Percentiles rank a stretch among this genome's conserved stretches.
Evolutionary conservation across 2,888 invertebrate genomes (phyloP).

Genomic region (Lasioglossum morio): DNA sequence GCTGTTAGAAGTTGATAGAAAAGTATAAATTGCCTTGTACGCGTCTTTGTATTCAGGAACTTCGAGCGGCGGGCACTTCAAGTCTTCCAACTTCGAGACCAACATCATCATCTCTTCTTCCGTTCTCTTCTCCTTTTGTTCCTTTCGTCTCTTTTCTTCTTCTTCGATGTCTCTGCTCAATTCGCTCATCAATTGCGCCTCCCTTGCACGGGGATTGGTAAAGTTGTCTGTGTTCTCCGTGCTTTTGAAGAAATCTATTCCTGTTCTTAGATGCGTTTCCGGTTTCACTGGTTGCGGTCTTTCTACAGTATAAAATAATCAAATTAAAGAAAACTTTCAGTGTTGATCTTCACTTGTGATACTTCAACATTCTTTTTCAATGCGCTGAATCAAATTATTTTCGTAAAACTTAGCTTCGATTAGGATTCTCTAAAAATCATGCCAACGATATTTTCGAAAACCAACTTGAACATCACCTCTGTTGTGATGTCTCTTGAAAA

Average conservation of each 20-base stretch:
- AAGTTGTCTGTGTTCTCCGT: conserved; percentile 68
- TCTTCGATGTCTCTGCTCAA: conserved; percentile 64
- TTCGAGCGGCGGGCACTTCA: conserved; percentile 78
- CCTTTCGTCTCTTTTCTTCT: conserved; percentile 59
- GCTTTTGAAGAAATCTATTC: conserved; percentile 68
- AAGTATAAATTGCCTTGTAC: conserved; percentile 75
- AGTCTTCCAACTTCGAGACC: conserved; percentile 79
- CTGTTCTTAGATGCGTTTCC: conserved; percentile 74
- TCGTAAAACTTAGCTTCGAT: background rate
- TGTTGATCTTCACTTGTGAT: background rate
- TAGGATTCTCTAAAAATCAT: background rate
- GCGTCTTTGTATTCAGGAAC: conserved; percentile 82
- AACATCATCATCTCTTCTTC: conserved; percentile 79
- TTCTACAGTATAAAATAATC: conserved; percentile 62
- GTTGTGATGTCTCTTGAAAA: conserved; percentile 77
- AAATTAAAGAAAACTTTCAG: background rate
- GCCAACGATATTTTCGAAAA: background rate
- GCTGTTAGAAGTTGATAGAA: background rate
- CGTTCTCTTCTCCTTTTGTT: conserved; percentile 73
- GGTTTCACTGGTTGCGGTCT: conserved; percentile 74
- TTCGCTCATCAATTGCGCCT: conserved; percentile 59
- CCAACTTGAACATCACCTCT: conserved; percentile 66
- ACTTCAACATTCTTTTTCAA: background rate
- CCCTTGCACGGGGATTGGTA: conserved; percentile 63
- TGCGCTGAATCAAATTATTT: background rate